Evolutionary conservation across 2,113 vertebrate genomes (phyloP).

Genomic region (Peucedramus taeniatus): DNA sequence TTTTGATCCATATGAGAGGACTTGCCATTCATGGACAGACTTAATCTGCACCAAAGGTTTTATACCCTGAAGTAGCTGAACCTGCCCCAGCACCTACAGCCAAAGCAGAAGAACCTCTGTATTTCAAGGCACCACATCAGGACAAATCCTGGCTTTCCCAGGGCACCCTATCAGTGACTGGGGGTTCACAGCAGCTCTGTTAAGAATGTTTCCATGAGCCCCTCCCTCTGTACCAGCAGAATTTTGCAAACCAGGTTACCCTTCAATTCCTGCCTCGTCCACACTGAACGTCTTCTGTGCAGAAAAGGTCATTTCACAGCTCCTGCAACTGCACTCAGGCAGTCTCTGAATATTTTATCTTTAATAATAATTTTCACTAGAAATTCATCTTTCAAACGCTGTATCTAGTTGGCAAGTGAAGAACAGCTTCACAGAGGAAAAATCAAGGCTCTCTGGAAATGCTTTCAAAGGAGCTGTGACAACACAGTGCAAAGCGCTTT

Average conservation of each 20-base stretch:
- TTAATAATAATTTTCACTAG: not conserved
- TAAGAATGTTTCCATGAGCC: not conserved
- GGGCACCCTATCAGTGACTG: not conserved
- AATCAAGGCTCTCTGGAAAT: not conserved
- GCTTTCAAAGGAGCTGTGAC: conserved; percentile 11
- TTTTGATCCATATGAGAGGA: not conserved
- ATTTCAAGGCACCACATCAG: not conserved
- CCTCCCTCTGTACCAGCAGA: not conserved
- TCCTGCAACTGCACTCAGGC: not conserved
- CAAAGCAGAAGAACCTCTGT: not conserved
- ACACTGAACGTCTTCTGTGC: not conserved
- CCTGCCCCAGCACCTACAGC: not conserved
- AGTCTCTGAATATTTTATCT: conserved; percentile 8
- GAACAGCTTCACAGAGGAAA: conserved; percentile 13
- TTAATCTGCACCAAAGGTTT: not conserved
- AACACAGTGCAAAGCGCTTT: not conserved
- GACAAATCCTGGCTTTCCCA: not conserved
- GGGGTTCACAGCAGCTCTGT: not conserved
- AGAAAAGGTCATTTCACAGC: conserved; percentile 4
- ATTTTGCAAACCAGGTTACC: not conserved
- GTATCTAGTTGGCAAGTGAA: not conserved
- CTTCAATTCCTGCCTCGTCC: not conserved
- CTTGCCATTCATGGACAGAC: not conserved
- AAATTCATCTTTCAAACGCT: not conserved
- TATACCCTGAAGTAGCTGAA: accelerated